These are phyloP conservation scores for Orestias chungarensis DNA, from an alignment of 2,797 vertebrate species.

Conservation along the genomic window DNA sequence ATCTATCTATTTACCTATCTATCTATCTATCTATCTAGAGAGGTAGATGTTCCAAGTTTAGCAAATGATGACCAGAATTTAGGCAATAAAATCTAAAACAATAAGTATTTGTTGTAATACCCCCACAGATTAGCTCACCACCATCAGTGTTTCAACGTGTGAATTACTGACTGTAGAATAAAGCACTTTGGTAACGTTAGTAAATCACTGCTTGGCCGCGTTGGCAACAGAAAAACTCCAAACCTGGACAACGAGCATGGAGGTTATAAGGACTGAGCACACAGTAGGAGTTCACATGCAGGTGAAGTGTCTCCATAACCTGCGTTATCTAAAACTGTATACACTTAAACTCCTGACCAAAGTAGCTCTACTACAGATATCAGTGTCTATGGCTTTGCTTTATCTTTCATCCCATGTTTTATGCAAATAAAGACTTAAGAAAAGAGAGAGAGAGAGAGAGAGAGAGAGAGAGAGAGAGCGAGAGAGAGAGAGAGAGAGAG, in stretches of 20 bases:
- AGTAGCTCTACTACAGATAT: slow-evolving; percentile 42
- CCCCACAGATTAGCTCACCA: too few species aligned
- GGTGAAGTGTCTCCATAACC: slow-evolving; percentile 59
- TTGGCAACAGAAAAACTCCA: slow-evolving; percentile 21
- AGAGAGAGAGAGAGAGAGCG: background rate
- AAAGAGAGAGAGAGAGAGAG: too few species aligned
- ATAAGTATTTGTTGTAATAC: too few species aligned
- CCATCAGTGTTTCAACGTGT: too few species aligned
- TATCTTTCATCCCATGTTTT: slow-evolving; percentile 1
- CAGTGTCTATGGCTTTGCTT: slow-evolving; percentile 1
- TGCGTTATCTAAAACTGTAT: slow-evolving; percentile 34
- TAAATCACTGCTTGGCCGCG: slow-evolving; percentile 42
- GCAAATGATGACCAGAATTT: too few species aligned
- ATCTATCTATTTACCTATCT: too few species aligned
- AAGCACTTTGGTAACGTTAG: slow-evolving; percentile 38
- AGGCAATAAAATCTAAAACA: background rate
- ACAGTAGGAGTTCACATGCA: slow-evolving; percentile 65
- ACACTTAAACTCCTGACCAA: slow-evolving; percentile 32
- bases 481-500: background rate
- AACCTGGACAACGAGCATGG: slow-evolving; percentile 2
- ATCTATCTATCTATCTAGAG: background rate
- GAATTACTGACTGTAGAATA: too few species aligned
- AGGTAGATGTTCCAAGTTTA: too few species aligned
- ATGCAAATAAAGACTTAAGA: too few species aligned
- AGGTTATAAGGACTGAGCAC: slow-evolving; percentile 60